Percentiles rank a stretch among this genome's conserved stretches.
phyloP scores from a whole-genome alignment of 1,140 invertebrate species.

The Magallana angulata region DNA sequence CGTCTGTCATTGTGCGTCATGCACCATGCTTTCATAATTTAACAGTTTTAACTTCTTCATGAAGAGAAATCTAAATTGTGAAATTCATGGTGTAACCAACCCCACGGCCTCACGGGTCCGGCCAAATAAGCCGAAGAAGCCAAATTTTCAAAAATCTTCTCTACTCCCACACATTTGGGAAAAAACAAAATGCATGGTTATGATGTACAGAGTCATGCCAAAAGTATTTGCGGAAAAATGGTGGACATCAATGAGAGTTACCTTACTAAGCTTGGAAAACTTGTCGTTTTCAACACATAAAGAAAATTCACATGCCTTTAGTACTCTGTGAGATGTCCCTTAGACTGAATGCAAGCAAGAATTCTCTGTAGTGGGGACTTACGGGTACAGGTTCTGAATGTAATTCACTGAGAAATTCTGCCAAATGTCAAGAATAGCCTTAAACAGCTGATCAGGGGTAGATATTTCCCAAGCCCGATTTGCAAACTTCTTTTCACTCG shows the following conservation, averaged over 20 bases:
- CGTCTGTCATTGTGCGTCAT: no score
- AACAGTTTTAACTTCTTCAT: no score
- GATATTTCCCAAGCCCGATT: conserved; percentile 1
- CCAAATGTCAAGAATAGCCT: conserved; percentile 44
- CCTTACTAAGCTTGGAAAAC: background rate
- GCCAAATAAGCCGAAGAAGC: no score
- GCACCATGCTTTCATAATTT: no score
- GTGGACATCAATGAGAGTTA: background rate
- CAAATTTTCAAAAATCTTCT: no score
- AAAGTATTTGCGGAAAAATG: conserved; percentile 45
- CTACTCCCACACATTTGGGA: no score
- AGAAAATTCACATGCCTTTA: conserved; percentile 10
- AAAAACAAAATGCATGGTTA: no score
- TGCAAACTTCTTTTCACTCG: conserved; percentile 36
- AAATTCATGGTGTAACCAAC: no score
- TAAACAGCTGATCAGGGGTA: conserved; percentile 25
- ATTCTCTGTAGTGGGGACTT: conserved; percentile 17
- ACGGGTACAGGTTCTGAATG: conserved; percentile 30
- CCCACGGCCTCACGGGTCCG: no score
- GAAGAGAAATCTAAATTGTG: no score
- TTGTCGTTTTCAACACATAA: background rate
- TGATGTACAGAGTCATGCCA: conserved; percentile 16
- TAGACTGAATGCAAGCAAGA: conserved; percentile 38
- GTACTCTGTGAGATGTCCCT: conserved; percentile 38
- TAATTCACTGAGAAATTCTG: conserved; percentile 25